A percentile compares a stretch with the other conserved stretches of the same genome.
Conservation (phyloP, 2,888 invertebrate genomes). For the Cheilosia scutellata region DNA sequence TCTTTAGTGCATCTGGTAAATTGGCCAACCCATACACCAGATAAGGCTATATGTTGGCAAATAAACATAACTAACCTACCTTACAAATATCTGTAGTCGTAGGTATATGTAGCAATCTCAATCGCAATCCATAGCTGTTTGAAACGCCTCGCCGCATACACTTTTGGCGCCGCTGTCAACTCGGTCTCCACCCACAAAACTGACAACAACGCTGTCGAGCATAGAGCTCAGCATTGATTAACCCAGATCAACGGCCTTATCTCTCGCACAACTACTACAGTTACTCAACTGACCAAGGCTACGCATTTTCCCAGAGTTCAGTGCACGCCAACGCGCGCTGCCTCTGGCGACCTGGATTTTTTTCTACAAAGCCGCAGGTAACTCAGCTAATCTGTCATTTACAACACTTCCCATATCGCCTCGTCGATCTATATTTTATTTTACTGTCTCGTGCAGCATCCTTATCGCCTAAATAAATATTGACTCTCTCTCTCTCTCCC, state of each 20-base stretch:
- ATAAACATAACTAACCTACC: neutral
- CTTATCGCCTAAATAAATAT: constrained; percentile 63
- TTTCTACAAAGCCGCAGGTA: constrained; percentile 27
- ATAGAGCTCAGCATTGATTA: neutral
- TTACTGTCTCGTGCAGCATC: constrained; percentile 41
- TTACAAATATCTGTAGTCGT: neutral
- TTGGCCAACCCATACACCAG: neutral
- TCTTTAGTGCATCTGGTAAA: neutral
- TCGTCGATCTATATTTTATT: neutral
- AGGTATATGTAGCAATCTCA: too few relatives aligned
- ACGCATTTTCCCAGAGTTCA: constrained; percentile 13
- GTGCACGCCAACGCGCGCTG: neutral
- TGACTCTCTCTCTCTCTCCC: constrained; percentile 39
- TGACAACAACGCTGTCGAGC: neutral
- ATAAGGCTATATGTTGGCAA: neutral
- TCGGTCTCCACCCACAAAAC: neutral
- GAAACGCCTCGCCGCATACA: too few relatives aligned
- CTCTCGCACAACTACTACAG: constrained; percentile 2
- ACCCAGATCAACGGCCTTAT: constrained; percentile 7
- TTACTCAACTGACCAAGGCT: constrained; percentile 20
- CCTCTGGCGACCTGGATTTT: constrained; percentile 8
- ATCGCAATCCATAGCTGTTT: too few relatives aligned
- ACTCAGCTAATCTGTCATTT: constrained; percentile 11
- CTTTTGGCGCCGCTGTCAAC: neutral
- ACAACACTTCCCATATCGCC: constrained; percentile 10